Conservation (phyloP, 2,797 vertebrate species). For the Martes flavigula region DNA sequence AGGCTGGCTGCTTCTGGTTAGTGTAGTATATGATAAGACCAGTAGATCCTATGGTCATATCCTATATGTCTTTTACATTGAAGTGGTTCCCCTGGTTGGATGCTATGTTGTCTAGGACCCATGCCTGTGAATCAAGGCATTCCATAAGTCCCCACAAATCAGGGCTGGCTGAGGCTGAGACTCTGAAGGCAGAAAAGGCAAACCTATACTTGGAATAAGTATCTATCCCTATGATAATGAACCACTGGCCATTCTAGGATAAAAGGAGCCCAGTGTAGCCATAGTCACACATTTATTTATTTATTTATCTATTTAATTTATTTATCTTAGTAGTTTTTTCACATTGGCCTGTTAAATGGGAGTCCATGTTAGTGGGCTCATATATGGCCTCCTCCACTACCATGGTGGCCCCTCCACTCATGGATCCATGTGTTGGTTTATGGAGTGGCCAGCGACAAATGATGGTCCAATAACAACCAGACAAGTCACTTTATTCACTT, state of each 20-base stretch:
- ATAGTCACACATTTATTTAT: not conserved
- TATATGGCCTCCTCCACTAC: not conserved
- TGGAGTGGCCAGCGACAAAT: not conserved
- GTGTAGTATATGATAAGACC: not conserved
- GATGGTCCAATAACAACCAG: not conserved
- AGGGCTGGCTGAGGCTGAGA: not conserved
- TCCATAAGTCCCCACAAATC: not conserved
- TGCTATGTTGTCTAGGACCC: not conserved
- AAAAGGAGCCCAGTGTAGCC: not conserved
- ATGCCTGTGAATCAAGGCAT: not conserved
- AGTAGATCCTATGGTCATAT: not conserved
- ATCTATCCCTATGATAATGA: not conserved
- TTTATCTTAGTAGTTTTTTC: not conserved
- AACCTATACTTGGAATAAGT: not conserved
- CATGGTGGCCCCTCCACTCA: not conserved
- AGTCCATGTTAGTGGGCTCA: not conserved
- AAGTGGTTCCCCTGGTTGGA: not conserved
- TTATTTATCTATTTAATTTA: not conserved
- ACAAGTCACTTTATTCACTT: not conserved
- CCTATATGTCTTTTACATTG: not conserved
- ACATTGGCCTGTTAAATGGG: not conserved
- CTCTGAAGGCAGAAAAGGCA: not conserved
- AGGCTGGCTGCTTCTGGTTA: not conserved
- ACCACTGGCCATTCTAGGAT: not conserved
- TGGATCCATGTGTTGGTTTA: not conserved